phyloP scores from a whole-genome alignment of 2,888 invertebrate genomes.

The Apamea anceps region DNA sequence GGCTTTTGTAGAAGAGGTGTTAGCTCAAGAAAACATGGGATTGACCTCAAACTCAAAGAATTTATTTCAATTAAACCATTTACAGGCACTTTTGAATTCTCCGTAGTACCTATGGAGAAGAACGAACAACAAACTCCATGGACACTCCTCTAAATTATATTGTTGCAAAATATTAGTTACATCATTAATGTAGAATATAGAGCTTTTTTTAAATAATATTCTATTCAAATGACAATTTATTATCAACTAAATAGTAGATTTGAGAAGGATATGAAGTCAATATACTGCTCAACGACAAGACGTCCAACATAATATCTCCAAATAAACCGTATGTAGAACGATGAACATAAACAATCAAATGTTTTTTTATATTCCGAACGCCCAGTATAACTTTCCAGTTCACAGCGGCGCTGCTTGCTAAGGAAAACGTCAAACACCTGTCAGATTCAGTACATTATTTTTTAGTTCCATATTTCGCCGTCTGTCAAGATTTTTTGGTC shows the following conservation, averaged over 20 bases:
- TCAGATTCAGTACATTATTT: conserved; percentile 39
- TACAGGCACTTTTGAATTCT: neutral
- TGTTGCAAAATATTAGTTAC: neutral
- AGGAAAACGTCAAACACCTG: conserved; percentile 30
- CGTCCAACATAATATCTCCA: conserved; percentile 33
- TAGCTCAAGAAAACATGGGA: neutral
- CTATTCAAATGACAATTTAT: neutral
- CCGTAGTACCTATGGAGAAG: neutral
- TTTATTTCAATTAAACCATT: neutral
- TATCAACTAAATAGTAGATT: conserved; percentile 5
- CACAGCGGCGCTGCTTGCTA: conserved; percentile 37
- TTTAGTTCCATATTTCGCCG: conserved; percentile 49
- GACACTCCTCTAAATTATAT: neutral
- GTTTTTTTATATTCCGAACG: conserved; percentile 38
- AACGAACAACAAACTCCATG: neutral
- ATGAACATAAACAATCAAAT: conserved; percentile 52
- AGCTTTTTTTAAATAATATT: neutral
- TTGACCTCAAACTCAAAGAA: neutral
- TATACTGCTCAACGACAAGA: conserved; percentile 22
- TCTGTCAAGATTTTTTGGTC: conserved; percentile 12
- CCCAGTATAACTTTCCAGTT: conserved; percentile 20
- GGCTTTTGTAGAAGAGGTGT: neutral
- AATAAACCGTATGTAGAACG: conserved; percentile 47
- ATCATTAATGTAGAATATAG: neutral
- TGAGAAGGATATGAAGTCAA: conserved; percentile 19